phyloP scores from a whole-genome alignment of 2,797 vertebrate species.

The Falco berigora region DNA sequence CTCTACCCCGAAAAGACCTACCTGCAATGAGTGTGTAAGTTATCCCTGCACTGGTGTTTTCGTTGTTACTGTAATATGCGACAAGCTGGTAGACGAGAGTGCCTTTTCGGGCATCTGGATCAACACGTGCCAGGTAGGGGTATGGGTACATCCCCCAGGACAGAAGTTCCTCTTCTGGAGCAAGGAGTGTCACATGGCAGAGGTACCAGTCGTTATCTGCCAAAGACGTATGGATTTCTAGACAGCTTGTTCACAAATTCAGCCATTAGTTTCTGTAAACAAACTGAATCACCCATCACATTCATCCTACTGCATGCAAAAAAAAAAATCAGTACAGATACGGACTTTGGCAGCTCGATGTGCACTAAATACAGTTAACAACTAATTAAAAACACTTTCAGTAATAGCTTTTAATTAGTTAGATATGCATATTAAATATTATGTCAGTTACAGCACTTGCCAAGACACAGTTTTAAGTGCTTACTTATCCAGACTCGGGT shows the following conservation, averaged over 20 bases:
- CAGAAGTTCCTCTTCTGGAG: conserved; percentile 75
- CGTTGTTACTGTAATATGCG: conserved; percentile 41
- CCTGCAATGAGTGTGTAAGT: conserved; percentile 81
- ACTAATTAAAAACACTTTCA: not conserved
- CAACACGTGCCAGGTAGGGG: conserved; percentile 79
- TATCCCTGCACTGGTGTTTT: conserved; percentile 58
- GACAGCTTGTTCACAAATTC: not conserved
- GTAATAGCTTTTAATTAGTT: not conserved
- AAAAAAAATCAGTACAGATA: not conserved
- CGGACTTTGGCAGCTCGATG: not conserved
- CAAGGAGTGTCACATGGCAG: conserved; percentile 78
- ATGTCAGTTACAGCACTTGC: not conserved
- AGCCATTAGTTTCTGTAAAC: not conserved
- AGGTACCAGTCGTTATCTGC: conserved; percentile 85
- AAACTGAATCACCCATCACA: not conserved
- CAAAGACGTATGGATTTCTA: not conserved
- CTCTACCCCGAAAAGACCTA: conserved; percentile 12
- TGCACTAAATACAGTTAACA: not conserved
- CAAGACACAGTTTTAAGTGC: not conserved
- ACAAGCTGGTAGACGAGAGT: conserved; percentile 77
- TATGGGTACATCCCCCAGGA: conserved; percentile 86
- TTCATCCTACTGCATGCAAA: not conserved
- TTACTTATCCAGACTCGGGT: not conserved
- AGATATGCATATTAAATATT: not conserved
- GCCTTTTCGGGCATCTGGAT: conserved; percentile 76